Evolutionary conservation across 2,797 vertebrate genomes (phyloP).

Genomic region (Artibeus jamaicensis): DNA sequence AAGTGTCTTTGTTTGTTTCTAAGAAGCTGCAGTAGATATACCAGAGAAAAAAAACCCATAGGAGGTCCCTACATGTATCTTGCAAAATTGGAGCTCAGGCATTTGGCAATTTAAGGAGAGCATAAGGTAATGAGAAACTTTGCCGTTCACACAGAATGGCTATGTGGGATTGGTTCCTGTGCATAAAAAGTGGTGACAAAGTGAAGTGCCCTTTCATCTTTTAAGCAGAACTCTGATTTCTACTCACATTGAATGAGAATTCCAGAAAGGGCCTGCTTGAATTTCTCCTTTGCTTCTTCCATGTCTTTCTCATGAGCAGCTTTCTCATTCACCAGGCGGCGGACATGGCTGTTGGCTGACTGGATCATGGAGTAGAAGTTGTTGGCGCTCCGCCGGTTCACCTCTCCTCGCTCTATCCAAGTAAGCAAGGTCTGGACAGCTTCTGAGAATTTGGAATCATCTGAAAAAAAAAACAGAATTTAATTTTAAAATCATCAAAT

Average conservation of each 20-base stretch:
- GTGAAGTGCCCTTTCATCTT: background rate
- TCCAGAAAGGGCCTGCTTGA: slow-evolving; percentile 93
- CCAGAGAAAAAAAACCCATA: slow-evolving; percentile 5
- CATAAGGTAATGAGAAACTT: background rate
- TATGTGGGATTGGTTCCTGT: background rate
- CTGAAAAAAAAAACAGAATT: slow-evolving; percentile 69
- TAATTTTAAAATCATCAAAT: background rate
- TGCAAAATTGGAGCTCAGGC: background rate
- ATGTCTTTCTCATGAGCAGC: slow-evolving; percentile 94
- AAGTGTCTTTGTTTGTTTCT: slow-evolving; percentile 24
- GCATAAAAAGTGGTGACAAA: background rate
- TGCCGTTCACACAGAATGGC: background rate
- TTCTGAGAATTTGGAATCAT: slow-evolving; percentile 92
- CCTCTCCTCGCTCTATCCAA: slow-evolving; percentile 96
- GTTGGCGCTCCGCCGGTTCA: slow-evolving; percentile 96
- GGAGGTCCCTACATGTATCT: background rate
- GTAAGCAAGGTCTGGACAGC: slow-evolving; percentile 93
- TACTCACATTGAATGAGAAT: slow-evolving; percentile 97
- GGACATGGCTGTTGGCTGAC: slow-evolving; percentile 94
- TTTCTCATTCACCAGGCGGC: slow-evolving; percentile 92
- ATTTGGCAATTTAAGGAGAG: background rate
- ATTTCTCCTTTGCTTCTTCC: slow-evolving; percentile 97
- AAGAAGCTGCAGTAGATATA: background rate
- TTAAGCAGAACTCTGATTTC: slow-evolving; percentile 14
- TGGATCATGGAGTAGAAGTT: slow-evolving; percentile 99